Percentiles rank a stretch among this genome's conserved stretches.
These are phyloP conservation scores for Alligator sinensis DNA, from an alignment of 2,113 vertebrate species.

Conservation along the genomic window DNA sequence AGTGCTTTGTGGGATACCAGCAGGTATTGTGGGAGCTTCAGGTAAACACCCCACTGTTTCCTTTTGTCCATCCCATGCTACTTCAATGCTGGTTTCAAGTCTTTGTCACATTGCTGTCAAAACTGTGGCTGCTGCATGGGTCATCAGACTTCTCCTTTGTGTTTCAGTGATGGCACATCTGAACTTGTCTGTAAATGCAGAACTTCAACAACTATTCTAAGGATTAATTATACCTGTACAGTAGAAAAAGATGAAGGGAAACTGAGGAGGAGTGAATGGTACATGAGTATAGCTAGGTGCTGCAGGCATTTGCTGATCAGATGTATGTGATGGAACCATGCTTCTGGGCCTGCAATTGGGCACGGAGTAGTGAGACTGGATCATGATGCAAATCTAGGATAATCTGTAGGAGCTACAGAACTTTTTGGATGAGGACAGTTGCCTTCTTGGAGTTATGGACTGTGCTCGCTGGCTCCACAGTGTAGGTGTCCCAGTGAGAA, in stretches of 20 bases:
- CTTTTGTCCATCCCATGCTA: background rate
- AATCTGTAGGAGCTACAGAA: background rate
- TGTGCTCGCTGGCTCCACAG: background rate
- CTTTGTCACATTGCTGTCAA: background rate
- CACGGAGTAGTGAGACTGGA: background rate
- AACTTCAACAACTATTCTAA: background rate
- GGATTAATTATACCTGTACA: background rate
- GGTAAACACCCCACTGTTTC: background rate
- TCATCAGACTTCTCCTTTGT: background rate
- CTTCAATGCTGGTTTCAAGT: background rate
- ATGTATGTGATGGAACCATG: background rate
- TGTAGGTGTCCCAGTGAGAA: no score
- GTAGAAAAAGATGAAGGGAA: background rate
- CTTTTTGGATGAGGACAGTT: background rate
- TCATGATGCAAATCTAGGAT: background rate
- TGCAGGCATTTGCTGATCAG: background rate
- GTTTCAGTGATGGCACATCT: background rate
- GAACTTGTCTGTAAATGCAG: background rate
- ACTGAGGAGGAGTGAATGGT: background rate
- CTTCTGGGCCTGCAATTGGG: background rate
- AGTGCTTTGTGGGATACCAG: rapidly evolving
- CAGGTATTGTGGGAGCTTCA: background rate
- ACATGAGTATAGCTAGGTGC: background rate
- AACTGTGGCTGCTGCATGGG: background rate
- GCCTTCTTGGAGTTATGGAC: background rate